A percentile compares a stretch with the other conserved stretches of the same genome.
These are phyloP conservation scores for Sinocyclocheilus anophthalmus DNA, from an alignment of 2,113 vertebrate genomes.

Conservation along the genomic window DNA sequence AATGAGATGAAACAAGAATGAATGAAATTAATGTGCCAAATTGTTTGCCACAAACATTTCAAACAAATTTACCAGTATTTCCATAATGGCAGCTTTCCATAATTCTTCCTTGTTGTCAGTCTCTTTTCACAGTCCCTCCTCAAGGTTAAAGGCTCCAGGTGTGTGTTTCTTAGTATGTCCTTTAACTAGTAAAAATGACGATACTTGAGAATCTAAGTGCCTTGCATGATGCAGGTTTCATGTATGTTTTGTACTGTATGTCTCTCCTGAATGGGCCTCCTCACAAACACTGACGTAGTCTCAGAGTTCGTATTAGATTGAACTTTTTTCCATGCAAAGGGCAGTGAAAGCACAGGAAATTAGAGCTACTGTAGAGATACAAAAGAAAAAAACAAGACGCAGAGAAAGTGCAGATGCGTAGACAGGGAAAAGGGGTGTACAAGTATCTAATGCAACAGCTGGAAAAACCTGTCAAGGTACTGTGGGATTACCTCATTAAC, in stretches of 20 bases:
- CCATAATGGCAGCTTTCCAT: neutral
- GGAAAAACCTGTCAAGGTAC: constrained; percentile 37
- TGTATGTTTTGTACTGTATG: neutral
- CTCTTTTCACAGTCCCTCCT: neutral
- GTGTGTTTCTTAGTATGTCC: neutral
- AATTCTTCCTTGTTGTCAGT: neutral
- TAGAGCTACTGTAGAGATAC: neutral
- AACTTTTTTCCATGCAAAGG: constrained; percentile 51
- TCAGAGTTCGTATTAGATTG: constrained; percentile 33
- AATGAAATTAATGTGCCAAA: neutral
- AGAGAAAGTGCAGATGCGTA: neutral
- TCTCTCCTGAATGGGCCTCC: constrained; percentile 53
- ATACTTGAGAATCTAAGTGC: neutral
- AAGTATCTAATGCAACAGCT: constrained; percentile 31
- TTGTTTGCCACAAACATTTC: no score
- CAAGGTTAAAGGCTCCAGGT: constrained; percentile 37
- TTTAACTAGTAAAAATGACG: neutral
- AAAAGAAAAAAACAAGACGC: constrained; percentile 10
- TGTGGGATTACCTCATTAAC: constrained; percentile 40
- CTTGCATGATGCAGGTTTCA: neutral
- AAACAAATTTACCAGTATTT: neutral
- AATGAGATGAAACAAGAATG: neutral
- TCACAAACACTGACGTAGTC: constrained; percentile 37
- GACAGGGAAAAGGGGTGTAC: constrained; percentile 44
- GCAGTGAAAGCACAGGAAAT: constrained; percentile 43